Conservation (phyloP, 2,797 vertebrate genomes). For the Enteromius argenteus region DNA sequence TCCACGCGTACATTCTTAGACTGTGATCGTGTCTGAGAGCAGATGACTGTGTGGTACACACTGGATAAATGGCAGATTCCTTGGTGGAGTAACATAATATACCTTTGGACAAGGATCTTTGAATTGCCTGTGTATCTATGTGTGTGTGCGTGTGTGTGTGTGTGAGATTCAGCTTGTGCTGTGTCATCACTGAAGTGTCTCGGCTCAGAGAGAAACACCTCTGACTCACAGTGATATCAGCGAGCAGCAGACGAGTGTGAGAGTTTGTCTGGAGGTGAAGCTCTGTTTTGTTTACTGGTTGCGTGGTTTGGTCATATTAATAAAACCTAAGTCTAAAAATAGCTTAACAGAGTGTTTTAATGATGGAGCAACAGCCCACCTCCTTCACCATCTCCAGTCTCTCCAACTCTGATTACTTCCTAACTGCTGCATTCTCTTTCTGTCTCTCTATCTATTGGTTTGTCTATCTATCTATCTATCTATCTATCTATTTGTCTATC, state of each 20-base stretch:
- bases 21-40: slow-evolving; percentile 25
- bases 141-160: slow-evolving; percentile 31
- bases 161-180: slow-evolving; percentile 23
- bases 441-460: no score
- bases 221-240: slow-evolving; percentile 26
- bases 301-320: slow-evolving; percentile 57
- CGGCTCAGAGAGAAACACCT: slow-evolving; percentile 5
- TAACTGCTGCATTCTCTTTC: slow-evolving; percentile 12
- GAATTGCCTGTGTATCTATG: slow-evolving; percentile 39
- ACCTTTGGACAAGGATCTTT: slow-evolving; percentile 49
- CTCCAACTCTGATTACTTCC: background rate
- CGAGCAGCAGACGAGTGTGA: slow-evolving; percentile 38
- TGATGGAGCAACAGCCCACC: background rate
- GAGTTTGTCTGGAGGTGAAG: slow-evolving; percentile 50
- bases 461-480: background rate
- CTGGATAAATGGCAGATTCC: slow-evolving; percentile 43
- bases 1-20: background rate
- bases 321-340: slow-evolving; percentile 42
- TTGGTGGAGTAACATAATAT: slow-evolving; percentile 37
- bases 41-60: background rate
- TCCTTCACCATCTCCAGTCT: slow-evolving; percentile 5
- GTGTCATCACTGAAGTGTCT: background rate
- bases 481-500: background rate
- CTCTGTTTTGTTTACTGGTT: slow-evolving; percentile 65
- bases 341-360: slow-evolving; percentile 16